Percentiles rank a stretch among this genome's conserved stretches.
Conservation (phyloP, 2,797 vertebrate genomes). For the Synaphobranchus kaupii region DNA sequence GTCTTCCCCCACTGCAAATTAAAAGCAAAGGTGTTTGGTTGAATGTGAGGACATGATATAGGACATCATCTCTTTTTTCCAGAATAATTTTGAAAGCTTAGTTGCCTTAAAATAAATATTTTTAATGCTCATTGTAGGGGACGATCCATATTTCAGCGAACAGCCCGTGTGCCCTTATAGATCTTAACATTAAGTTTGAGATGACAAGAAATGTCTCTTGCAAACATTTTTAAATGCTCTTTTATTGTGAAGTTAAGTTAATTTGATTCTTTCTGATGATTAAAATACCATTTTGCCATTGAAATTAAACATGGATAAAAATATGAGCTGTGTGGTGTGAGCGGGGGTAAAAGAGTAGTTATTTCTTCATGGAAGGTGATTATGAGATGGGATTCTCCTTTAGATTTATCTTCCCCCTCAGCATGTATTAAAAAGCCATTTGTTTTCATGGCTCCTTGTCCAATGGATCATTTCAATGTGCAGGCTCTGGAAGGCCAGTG, state of each 20-base stretch:
- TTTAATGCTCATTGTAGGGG: not conserved
- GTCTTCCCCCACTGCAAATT: not conserved
- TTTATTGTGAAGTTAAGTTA: not conserved
- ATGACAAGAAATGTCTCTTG: not conserved
- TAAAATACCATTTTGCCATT: not conserved
- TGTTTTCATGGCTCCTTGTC: conserved; percentile 24
- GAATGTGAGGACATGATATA: not conserved
- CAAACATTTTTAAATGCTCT: not conserved
- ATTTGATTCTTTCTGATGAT: not conserved
- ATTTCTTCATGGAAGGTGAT: conserved; percentile 23
- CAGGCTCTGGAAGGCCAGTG: not conserved
- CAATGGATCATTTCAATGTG: conserved; percentile 35
- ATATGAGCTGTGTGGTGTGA: not conserved
- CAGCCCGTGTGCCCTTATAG: not conserved
- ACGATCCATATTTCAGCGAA: not conserved
- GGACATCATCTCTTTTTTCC: not conserved
- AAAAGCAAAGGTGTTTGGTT: not conserved
- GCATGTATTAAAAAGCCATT: conserved; percentile 34
- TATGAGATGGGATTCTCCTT: conserved; percentile 19
- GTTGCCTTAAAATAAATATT: not conserved
- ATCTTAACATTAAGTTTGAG: not conserved
- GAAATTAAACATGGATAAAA: not conserved
- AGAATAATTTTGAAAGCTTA: not conserved
- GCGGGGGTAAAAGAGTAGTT: not conserved
- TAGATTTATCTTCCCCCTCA: conserved; percentile 25